phyloP scores from a whole-genome alignment of 53 echinoderm and acorn worm genomes.

The Echinometra lucunter region DNA sequence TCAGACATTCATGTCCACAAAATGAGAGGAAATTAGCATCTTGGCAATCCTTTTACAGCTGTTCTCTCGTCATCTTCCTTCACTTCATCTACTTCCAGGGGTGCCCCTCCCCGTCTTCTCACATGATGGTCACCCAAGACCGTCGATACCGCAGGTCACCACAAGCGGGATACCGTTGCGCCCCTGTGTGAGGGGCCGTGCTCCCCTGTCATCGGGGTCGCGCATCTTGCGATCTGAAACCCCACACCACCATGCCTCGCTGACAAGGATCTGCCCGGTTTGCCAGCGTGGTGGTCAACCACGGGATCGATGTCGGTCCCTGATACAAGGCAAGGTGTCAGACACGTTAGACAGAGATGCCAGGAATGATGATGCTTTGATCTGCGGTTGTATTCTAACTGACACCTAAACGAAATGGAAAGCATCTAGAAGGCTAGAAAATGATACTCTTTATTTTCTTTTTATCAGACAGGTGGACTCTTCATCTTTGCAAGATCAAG shows the following conservation, averaged over 20 bases:
- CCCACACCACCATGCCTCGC: not conserved
- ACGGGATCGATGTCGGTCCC: slow-evolving; percentile 24
- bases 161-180: slow-evolving; percentile 38
- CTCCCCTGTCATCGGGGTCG: slow-evolving; percentile 54
- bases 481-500: not conserved
- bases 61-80: not conserved
- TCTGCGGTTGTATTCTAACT: not conserved
- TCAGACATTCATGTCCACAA: no score
- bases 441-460: not conserved
- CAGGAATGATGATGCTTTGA: not conserved
- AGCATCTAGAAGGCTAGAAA: not conserved
- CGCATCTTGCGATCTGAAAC: slow-evolving; percentile 54
- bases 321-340: not conserved
- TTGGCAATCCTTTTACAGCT: not conserved
- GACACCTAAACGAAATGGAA: not conserved
- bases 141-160: slow-evolving; percentile 44
- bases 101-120: slow-evolving; percentile 57
- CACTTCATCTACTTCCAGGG: slow-evolving; percentile 17
- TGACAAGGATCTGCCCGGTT: slow-evolving; percentile 40
- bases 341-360: not conserved
- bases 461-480: not conserved
- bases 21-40: no score
- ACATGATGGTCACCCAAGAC: slow-evolving; percentile 5
- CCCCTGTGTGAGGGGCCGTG: slow-evolving; percentile 48
- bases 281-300: slow-evolving; percentile 19